A percentile compares a stretch with the other conserved stretches of the same genome.
Conservation (phyloP, 2,888 invertebrate species). For the Erebia ligea region DNA sequence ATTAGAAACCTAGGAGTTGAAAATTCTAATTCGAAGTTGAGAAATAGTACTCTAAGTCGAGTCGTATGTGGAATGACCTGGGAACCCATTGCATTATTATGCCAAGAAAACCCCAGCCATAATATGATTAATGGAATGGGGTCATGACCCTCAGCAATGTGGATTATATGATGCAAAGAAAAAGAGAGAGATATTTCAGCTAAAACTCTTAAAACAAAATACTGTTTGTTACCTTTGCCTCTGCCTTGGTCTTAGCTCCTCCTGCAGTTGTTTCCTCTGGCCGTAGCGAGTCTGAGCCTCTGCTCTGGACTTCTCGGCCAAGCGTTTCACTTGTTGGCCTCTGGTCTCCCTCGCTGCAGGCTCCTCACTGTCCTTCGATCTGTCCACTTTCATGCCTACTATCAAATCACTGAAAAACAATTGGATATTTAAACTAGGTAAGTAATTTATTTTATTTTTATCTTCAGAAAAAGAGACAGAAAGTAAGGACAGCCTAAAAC, state of each 20-base stretch:
- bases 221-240: slow-evolving; percentile 22
- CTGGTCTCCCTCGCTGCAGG: slow-evolving; percentile 57
- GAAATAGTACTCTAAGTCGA: too few relatives aligned
- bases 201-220: background rate
- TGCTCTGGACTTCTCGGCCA: slow-evolving; percentile 61
- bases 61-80: too few relatives aligned
- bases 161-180: too few relatives aligned
- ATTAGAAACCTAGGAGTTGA: too few relatives aligned
- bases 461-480: background rate
- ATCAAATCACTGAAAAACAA: slow-evolving; percentile 86
- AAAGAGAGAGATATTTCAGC: too few relatives aligned
- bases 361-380: slow-evolving; percentile 66
- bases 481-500: too few relatives aligned
- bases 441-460: background rate
- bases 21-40: too few relatives aligned
- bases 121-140: too few relatives aligned
- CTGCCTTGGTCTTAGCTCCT: slow-evolving; percentile 26
- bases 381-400: slow-evolving; percentile 90
- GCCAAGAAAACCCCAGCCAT: too few relatives aligned
- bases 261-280: slow-evolving; percentile 47
- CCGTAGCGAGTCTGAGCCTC: slow-evolving; percentile 52
- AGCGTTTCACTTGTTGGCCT: slow-evolving; percentile 81
- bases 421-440: background rate
- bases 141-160: too few relatives aligned
- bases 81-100: too few relatives aligned